Evolutionary conservation across 1,140 invertebrate genomes (phyloP), one percentile per base, ranked within the genome.

Genomic region (Aphidius ervi): DNA sequence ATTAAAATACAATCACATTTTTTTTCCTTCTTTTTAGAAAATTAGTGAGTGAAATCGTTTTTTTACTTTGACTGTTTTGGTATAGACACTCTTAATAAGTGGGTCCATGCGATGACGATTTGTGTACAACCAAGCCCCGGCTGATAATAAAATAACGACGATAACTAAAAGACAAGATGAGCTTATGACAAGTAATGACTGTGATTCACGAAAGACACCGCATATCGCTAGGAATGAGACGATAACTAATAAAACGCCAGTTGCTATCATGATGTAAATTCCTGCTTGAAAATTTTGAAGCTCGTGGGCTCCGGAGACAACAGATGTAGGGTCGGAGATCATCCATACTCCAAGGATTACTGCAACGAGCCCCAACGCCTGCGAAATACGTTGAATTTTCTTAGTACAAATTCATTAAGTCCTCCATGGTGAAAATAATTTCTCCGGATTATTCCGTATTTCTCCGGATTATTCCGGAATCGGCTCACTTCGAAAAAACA

Each of bases 181-280:
- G 74, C 89, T 91, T 82, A 88, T 74, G 61, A 91, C 84, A 8
- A 98, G 83, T 83, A 95, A 86, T 76, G 91, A 93, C 68, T 90
- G 90, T 61, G 88, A 94, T 77, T 95, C 92, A 65, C 87, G 86
- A 56, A 91, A 86, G 9, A 93, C 91, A 37, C 95, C 94, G 75
- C 91, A 94, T 74, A 94, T 97, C 56, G 95, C 95, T 41, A 96
- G 84, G 77, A 97, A 91, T 1, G 93, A 90, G 31, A 95, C 87
- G 47, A 93, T 72, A 64, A 95, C 86, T 71, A 97, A 88, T 43
- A 97, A 72, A 46, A 85, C 75, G 5, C 94, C 94, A 57, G 89
- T 83, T 6, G 84, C 86, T 62, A 97, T 82, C 61, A 95, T 80
- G 54, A 94, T 84, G 76, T 90, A 88, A 57, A 90, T 76, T 62